Base-by-base conservation (phyloP, 92 coral and sea anemone genomes). In the Hydrozoanthus gracilis region DNA sequence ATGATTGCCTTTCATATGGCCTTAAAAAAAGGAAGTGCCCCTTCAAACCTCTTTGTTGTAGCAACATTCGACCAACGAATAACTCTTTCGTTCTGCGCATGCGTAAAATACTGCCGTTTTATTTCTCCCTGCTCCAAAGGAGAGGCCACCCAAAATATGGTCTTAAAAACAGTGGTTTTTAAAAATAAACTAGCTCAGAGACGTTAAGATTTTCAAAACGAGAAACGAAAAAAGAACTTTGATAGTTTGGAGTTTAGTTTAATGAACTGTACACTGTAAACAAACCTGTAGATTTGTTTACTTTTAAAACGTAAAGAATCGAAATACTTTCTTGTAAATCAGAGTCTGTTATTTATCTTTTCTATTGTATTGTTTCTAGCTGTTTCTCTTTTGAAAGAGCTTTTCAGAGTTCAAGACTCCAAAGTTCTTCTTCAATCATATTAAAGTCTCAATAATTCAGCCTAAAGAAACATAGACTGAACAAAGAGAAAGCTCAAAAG, bases 61-160 rank as follows among this genome's bases (percentile, higher is more conserved):
- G 27, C 15, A 68, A 7, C 13, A 27, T 15, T 68, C 5, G 48
- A 20, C 6, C 35, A 20, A 17, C 70, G 52, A 52, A 0, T 14
- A 8, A 54, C 17, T 44, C 45, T 71, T 11, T 51, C 7, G 39
- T 62, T 47, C 85, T 65, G 72, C 85, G 85, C 85, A 80, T 80
- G 85, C 85, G 74, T 48, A 51, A 4, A 47, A 68, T 35, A 6
- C 5, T 35, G 10, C 48, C 13, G 13, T 11, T 58, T 3, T 8
- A 27, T 58, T 58, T 68, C 39, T 68, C 44, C 7, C 45, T 27
- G 44, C 9, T 68, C 13, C 48, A 20, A 48, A 27, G 39, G 39
- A 27, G 39, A 27, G 39, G 39, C 2, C 39, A 27, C 39, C 39
- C 39, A 27, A 27, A 27, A 27, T 27, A 27, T 27, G 39, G 39